A percentile compares a stretch with the other conserved stretches of the same genome.
Conservation (phyloP, 2,797 vertebrate species). For the Epinephelus coioides region DNA sequence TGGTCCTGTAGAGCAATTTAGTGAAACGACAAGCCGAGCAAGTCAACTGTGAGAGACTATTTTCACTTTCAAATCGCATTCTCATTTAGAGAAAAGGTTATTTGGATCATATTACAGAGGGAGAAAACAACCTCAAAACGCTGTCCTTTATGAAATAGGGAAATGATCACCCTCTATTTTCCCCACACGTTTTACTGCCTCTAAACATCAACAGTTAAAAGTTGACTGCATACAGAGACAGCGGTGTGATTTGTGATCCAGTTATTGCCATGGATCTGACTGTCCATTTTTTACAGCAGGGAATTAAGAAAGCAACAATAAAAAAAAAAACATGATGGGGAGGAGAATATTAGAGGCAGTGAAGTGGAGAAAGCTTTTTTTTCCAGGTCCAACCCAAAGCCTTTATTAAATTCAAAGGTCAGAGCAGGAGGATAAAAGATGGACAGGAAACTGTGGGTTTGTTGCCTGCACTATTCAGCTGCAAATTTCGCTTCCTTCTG, state of each 20-base stretch:
- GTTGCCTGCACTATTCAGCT: constrained; percentile 64
- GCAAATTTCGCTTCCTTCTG: constrained; percentile 52
- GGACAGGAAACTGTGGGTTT: constrained; percentile 58
- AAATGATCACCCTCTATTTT: constrained; percentile 56
- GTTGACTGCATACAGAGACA: constrained; percentile 43
- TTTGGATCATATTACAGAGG: constrained; percentile 64
- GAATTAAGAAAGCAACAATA: constrained; percentile 59
- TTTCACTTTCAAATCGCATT: constrained; percentile 72
- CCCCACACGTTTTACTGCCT: constrained; percentile 27
- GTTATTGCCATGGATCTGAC: constrained; percentile 26
- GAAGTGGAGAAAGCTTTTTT: constrained; percentile 46
- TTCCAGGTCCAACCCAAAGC: constrained; percentile 44
- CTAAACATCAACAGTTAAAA: constrained; percentile 43
- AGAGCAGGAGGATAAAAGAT: constrained; percentile 58
- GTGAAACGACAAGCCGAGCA: constrained; percentile 57
- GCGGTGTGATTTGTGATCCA: constrained; percentile 33
- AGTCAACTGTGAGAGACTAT: constrained; percentile 63
- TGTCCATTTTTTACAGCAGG: constrained; percentile 36
- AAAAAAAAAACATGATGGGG: constrained; percentile 62
- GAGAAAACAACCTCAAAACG: constrained; percentile 54
- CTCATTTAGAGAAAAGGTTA: constrained; percentile 73
- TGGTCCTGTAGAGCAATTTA: constrained; percentile 69
- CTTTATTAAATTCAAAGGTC: constrained; percentile 75
- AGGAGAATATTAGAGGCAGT: constrained; percentile 56
- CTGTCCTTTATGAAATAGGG: constrained; percentile 58